phyloP scores from a whole-genome alignment of 1,140 invertebrate genomes.

The Drosophila pandora region DNA sequence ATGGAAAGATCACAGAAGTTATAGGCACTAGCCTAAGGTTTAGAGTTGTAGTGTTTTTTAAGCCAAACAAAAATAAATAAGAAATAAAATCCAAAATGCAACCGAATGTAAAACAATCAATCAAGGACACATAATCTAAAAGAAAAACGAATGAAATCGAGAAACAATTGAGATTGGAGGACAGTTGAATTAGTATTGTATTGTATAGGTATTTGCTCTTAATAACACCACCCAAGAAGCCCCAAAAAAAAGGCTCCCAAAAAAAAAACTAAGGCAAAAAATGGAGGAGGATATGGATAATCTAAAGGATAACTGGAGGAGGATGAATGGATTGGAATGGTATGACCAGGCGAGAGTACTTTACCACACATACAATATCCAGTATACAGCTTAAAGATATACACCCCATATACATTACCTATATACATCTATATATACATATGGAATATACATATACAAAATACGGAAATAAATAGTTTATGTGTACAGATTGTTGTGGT shows the following conservation, averaged over 20 bases:
- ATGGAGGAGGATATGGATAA: too few species aligned
- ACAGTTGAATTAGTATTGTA: background rate
- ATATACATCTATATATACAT: slow-evolving; percentile 43
- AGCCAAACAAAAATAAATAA: background rate
- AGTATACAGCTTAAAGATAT: slow-evolving; percentile 46
- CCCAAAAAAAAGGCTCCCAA: background rate
- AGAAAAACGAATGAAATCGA: slow-evolving; percentile 10
- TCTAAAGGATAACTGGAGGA: background rate
- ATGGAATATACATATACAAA: slow-evolving; percentile 45
- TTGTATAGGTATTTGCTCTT: slow-evolving; percentile 10
- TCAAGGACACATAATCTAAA: slow-evolving; percentile 72
- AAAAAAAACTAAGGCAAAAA: background rate
- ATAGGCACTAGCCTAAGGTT: background rate
- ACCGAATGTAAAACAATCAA: slow-evolving; percentile 79
- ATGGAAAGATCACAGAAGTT: slow-evolving; percentile 2
- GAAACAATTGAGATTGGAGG: background rate
- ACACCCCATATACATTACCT: slow-evolving; percentile 37
- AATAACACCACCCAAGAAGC: background rate
- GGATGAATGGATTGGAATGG: background rate
- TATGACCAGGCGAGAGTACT: slow-evolving; percentile 43
- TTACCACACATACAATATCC: slow-evolving; percentile 49
- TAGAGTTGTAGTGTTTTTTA: slow-evolving; percentile 15
- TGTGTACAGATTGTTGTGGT: slow-evolving; percentile 20
- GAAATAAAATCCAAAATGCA: slow-evolving; percentile 37
- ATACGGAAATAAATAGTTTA: slow-evolving; percentile 77